Percentiles rank a stretch among this genome's conserved stretches.
These are phyloP conservation scores for Strix uralensis DNA, from an alignment of 2,113 vertebrate genomes.

Conservation along the genomic window DNA sequence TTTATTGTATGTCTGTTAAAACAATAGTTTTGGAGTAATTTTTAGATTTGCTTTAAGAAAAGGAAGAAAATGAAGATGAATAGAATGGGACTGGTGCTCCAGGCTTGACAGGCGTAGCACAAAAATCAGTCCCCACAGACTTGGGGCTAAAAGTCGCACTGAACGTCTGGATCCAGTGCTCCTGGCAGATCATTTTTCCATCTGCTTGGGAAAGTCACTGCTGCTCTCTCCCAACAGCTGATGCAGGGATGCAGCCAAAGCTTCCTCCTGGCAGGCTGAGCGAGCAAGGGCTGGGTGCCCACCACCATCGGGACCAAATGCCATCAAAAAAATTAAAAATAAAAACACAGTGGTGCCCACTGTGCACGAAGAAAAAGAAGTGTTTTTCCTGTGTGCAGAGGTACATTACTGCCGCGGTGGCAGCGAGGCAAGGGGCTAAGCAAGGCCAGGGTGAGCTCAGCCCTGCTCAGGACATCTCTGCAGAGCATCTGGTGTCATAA, in stretches of 20 bases:
- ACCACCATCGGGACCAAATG: background rate
- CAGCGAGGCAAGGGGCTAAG: background rate
- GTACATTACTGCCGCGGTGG: rapidly evolving
- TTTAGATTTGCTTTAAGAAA: conserved; percentile 9
- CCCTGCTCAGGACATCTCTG: background rate
- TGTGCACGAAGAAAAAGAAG: background rate
- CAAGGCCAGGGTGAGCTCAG: background rate
- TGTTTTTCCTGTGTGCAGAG: background rate
- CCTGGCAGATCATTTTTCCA: background rate
- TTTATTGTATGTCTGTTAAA: background rate
- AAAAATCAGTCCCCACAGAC: background rate
- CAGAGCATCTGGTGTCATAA: background rate
- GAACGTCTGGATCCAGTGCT: background rate
- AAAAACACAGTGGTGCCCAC: background rate
- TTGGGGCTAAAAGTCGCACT: background rate
- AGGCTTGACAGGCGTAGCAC: background rate
- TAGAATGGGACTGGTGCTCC: background rate
- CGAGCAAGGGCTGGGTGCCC: background rate
- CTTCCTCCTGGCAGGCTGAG: background rate
- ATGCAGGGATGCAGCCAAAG: background rate
- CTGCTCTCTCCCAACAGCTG: background rate
- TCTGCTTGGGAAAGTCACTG: conserved; percentile 18
- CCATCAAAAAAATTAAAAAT: background rate
- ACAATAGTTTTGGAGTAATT: background rate
- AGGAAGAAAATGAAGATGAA: conserved; percentile 5